phyloP scores from a whole-genome alignment of 2,888 invertebrate genomes.

The Sesamia inferens region DNA sequence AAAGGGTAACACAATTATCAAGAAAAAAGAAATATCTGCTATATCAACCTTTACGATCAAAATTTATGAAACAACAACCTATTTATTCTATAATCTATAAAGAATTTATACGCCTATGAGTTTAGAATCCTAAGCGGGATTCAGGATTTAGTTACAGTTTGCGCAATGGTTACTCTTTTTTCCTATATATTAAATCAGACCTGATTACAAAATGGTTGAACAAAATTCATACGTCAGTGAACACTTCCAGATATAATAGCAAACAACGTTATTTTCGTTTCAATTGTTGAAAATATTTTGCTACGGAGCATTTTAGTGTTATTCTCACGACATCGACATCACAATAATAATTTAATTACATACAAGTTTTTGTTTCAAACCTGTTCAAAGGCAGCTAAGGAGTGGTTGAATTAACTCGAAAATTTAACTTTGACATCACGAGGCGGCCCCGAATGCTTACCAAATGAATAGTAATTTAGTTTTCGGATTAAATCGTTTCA shows the following conservation, averaged over 20 bases:
- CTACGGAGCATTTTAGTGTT: slow-evolving; percentile 44
- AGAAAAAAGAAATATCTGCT: too few species aligned
- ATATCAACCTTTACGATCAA: too few species aligned
- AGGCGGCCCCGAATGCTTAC: slow-evolving; percentile 85
- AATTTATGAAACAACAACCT: too few species aligned
- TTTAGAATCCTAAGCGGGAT: too few species aligned
- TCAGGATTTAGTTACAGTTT: background rate
- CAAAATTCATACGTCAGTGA: slow-evolving; percentile 41
- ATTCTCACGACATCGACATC: slow-evolving; percentile 63
- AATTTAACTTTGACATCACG: slow-evolving; percentile 85
- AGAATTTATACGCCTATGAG: too few species aligned
- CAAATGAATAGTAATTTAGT: slow-evolving; percentile 90
- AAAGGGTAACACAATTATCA: too few species aligned
- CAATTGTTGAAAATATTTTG: slow-evolving; percentile 48
- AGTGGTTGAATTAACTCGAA: slow-evolving; percentile 78
- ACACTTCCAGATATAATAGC: slow-evolving; percentile 41
- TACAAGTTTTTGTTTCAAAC: slow-evolving; percentile 63
- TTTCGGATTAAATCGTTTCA: slow-evolving; percentile 88
- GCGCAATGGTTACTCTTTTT: background rate
- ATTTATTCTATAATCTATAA: too few species aligned
- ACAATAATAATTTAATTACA: slow-evolving; percentile 68
- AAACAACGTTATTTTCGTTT: slow-evolving; percentile 40
- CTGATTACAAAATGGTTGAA: background rate
- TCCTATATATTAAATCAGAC: background rate
- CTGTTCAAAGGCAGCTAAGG: slow-evolving; percentile 57